Evolutionary conservation across 2,888 invertebrate genomes (phyloP).

Genomic region (Microdon myrmicae): DNA sequence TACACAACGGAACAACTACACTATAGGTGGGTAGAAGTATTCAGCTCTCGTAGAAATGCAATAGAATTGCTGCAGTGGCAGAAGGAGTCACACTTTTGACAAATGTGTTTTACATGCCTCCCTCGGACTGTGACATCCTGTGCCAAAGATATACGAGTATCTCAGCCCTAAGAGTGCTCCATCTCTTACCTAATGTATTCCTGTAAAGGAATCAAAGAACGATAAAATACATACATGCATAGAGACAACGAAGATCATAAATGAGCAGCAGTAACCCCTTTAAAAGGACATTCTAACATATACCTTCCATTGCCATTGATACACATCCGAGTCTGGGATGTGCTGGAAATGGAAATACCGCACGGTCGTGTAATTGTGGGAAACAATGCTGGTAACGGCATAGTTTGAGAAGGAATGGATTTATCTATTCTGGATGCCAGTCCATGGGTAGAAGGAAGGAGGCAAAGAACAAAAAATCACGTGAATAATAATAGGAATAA

Average conservation of each 20-base stretch:
- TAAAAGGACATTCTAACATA: constrained; percentile 40
- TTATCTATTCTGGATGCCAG: constrained; percentile 35
- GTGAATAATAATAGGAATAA: constrained; percentile 12
- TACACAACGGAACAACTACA: constrained; percentile 1
- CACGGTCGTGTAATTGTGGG: constrained; percentile 51
- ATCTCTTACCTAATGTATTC: too few relatives aligned
- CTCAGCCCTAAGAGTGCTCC: too few relatives aligned
- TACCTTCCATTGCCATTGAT: constrained; percentile 13
- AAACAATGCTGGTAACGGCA: constrained; percentile 50
- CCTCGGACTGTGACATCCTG: constrained; percentile 15
- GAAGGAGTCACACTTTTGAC: constrained; percentile 50
- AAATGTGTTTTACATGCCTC: constrained; percentile 49
- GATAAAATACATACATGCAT: constrained; percentile 31
- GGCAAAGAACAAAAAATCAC: constrained; percentile 16
- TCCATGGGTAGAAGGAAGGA: constrained; percentile 2
- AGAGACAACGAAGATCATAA: constrained; percentile 12
- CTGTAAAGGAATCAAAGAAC: constrained; percentile 36
- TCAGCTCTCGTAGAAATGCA: constrained; percentile 21
- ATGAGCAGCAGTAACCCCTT: constrained; percentile 15
- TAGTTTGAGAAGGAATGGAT: constrained; percentile 42
- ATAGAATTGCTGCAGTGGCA: constrained; percentile 35
- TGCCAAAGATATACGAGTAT: not conserved
- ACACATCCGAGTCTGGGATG: not conserved
- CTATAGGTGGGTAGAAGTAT: not conserved
- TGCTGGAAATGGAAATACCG: constrained; percentile 46